Evolutionary conservation across 2,888 invertebrate species (phyloP).

Genomic region (Linnaemya vulpina): DNA sequence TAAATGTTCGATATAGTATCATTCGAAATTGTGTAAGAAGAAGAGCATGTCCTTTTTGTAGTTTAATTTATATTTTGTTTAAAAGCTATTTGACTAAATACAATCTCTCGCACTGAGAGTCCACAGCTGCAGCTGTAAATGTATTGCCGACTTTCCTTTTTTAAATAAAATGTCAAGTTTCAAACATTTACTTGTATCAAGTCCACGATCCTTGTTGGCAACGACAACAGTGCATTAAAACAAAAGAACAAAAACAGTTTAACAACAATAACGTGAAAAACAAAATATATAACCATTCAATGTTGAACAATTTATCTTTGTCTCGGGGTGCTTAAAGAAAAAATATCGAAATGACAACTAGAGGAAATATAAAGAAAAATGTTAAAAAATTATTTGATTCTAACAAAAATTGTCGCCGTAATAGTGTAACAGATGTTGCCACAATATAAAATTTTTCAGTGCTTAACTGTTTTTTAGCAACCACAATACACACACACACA

Average conservation of each 20-base stretch:
- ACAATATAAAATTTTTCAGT: constrained; percentile 54
- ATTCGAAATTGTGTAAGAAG: too few relatives aligned
- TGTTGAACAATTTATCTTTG: constrained; percentile 73
- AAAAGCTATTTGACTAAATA: too few relatives aligned
- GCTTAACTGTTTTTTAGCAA: constrained; percentile 15
- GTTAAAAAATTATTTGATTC: constrained; percentile 44
- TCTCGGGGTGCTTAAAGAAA: constrained; percentile 64
- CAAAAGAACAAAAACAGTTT: neutral
- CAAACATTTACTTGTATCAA: constrained; percentile 44
- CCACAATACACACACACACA: constrained; percentile 23
- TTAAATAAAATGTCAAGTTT: constrained; percentile 67
- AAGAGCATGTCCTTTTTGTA: too few relatives aligned
- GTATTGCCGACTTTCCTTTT: constrained; percentile 9
- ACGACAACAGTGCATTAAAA: constrained; percentile 30
- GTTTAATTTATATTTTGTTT: too few relatives aligned
- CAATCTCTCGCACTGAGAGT: neutral
- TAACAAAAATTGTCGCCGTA: constrained; percentile 71
- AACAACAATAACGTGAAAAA: constrained; percentile 11
- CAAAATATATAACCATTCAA: constrained; percentile 72
- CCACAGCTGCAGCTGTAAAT: neutral
- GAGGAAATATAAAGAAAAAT: constrained; percentile 39
- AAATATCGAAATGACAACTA: constrained; percentile 43
- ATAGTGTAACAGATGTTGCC: constrained; percentile 75
- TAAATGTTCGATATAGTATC: too few relatives aligned
- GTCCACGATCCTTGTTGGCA: constrained; percentile 49